Percentiles rank a stretch among this genome's conserved stretches.
These are phyloP conservation scores for Latrodectus elegans DNA, from an alignment of 2,888 invertebrate species.

Conservation along the genomic window DNA sequence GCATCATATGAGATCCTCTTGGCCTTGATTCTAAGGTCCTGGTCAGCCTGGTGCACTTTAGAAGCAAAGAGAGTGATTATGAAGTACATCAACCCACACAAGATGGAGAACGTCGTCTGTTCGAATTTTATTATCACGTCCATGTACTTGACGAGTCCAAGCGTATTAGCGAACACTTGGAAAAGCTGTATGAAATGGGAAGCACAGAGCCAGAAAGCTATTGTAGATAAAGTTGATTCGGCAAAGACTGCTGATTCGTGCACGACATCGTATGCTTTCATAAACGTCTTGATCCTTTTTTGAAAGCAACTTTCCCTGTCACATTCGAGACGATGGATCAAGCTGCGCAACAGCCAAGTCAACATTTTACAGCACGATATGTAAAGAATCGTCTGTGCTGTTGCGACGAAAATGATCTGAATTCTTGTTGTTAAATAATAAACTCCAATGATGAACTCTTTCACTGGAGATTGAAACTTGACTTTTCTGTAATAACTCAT, in stretches of 20 bases:
- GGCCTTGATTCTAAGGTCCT: background rate
- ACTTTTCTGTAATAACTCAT: background rate
- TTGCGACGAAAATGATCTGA: background rate
- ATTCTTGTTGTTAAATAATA: background rate
- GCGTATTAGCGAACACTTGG: background rate
- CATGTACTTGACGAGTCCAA: background rate
- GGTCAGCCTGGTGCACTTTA: background rate
- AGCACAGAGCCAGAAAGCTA: background rate
- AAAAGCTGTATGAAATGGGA: background rate
- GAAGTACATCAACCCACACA: background rate
- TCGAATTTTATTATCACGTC: background rate
- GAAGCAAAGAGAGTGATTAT: background rate
- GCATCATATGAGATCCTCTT: background rate
- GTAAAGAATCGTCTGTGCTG: conserved; percentile 3
- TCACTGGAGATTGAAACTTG: no score
- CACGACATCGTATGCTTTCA: background rate
- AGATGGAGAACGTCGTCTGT: background rate
- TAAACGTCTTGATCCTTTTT: background rate
- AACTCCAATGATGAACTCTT: background rate
- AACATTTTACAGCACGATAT: background rate
- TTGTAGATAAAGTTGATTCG: conserved; percentile 3
- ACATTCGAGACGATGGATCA: background rate
- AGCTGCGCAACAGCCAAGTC: background rate
- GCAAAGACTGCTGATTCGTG: background rate
- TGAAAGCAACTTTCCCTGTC: background rate